Conservation (phyloP, 53 echinoderm and acorn worm genomes). For the Holothuria leucospilota region DNA sequence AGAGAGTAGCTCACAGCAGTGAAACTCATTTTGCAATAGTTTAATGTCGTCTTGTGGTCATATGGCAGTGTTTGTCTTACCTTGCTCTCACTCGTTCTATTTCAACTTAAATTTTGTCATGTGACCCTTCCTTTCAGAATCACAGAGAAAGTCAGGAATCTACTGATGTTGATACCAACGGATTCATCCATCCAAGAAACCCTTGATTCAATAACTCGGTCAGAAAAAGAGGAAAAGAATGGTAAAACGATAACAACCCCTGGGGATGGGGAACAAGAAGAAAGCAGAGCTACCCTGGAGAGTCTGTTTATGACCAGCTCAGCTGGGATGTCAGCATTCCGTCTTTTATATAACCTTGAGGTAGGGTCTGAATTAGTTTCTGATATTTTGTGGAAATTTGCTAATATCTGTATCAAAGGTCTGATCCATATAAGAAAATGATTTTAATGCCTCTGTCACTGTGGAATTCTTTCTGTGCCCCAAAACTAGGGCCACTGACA, state of each 20-base stretch:
- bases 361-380: constrained; percentile 33
- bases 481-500: too few relatives aligned
- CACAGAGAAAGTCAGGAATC: constrained; percentile 86
- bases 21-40: too few relatives aligned
- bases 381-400: too few relatives aligned
- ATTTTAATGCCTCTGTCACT: too few relatives aligned
- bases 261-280: constrained; percentile 42
- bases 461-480: too few relatives aligned
- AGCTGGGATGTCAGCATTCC: constrained; percentile 94
- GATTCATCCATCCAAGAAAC: constrained; percentile 90
- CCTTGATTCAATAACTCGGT: constrained; percentile 75
- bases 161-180: constrained; percentile 92
- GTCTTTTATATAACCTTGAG: constrained; percentile 95
- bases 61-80: too few relatives aligned
- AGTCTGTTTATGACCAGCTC: constrained; percentile 80
- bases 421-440: too few relatives aligned
- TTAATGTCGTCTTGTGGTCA: too few relatives aligned
- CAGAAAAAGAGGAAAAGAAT: not conserved
- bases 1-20: too few relatives aligned
- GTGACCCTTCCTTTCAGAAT: constrained; percentile 60
- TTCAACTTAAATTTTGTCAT: too few relatives aligned
- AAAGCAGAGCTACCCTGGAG: constrained; percentile 74
- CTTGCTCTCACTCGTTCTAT: too few relatives aligned
- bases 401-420: too few relatives aligned
- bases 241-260: not conserved